Evolutionary conservation across 2,888 invertebrate genomes (phyloP), one percentile per base, ranked within the genome.

Genomic region (Macaria liturata): DNA sequence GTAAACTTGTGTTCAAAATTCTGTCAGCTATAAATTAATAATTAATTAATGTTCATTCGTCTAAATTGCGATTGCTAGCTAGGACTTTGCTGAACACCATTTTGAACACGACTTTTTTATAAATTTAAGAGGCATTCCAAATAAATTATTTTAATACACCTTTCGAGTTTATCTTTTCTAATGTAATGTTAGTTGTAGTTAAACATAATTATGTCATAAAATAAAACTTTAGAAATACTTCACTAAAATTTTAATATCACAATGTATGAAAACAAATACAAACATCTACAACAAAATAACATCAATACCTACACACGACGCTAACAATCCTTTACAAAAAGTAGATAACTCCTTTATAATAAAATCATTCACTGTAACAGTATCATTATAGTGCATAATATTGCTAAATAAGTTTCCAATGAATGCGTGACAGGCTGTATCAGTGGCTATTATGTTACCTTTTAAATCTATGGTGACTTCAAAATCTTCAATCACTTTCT

Each of bases 271-370:
- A 46, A 7, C n/a, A 6, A 37, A 37, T 37, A 37, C 39, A 39
- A 5, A 39, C 39, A 42, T 42, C 69, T 83, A 88, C 57, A 85
- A 63, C 78, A 89, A 83, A 78, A 90, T 84, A 62, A 91, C 76
- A 69, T 91, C 83, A 68, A 90, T 79, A 55, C 88, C 88, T 62
- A 78, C 75, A 75, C 91, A 91, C n/a, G 85, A 76, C 1, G 84
- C 83, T 59, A 90, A 77, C 65, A 81, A 72, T 57, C 89, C 91
- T 62, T 88, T 88, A 82, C 91, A 91, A 85, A 90, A 91, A 58
- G 76, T 58, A 1, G 88, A 82, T 34, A 91, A 65, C 70, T 91
- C 88, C 43, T 79, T 67, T 58, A 86, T 82, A 55, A 91, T 84
- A 65, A 88, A 87, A 69, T 88, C 85, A 58, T 83, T 82, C 4